Base-by-base conservation (phyloP, 2,888 invertebrate species). In the Ectemnius lituratus region DNA sequence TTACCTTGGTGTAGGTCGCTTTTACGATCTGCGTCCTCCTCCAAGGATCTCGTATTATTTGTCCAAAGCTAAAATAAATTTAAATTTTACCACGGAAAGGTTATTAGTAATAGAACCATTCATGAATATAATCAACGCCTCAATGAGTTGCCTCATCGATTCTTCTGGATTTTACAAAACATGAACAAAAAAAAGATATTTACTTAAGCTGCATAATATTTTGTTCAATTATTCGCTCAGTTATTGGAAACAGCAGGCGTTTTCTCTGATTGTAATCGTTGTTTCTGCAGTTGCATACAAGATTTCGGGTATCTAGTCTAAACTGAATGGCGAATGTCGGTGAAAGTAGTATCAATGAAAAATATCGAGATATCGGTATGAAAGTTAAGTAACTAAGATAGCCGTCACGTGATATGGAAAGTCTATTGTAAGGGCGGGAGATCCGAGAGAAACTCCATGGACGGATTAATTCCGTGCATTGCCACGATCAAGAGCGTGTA, bases 391-490 rank as follows among this genome's bases (percentile, higher is more conserved):
- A 73, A 74, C 73, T 70, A 37, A 64, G 23, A 3, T 61, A 63
- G 65, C 46, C 56, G 78, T 81, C 82, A 79, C 82, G 78, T 79
- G 81, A 79, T 73, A 63, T 73, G 67, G 73, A 73, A 58, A 68
- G 65, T 72, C 65, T 37, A 37, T 37, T 77, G 70, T 56, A 58
- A 79, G 70, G 37, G 80, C 80, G 80, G 80, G 80, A 79, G 75
- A 80, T 75, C 69, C 52, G 68, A 79, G 76, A 78, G 79, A 79
- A 79, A 78, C 73, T 75, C 70, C 52, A 58, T 70, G 76, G 64
- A 78, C 76, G 73, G 76, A 76, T 76, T 78, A 76, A 76, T 78
- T 70, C 69, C 52, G 73, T 73, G 20, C 65, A 46, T 74, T 62
- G 67, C 58, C 61, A 62, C 28, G 14, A 14, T 63, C n/a, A 20